phyloP scores from a whole-genome alignment of 2,888 invertebrate species.

The Agapetus fuscipes region DNA sequence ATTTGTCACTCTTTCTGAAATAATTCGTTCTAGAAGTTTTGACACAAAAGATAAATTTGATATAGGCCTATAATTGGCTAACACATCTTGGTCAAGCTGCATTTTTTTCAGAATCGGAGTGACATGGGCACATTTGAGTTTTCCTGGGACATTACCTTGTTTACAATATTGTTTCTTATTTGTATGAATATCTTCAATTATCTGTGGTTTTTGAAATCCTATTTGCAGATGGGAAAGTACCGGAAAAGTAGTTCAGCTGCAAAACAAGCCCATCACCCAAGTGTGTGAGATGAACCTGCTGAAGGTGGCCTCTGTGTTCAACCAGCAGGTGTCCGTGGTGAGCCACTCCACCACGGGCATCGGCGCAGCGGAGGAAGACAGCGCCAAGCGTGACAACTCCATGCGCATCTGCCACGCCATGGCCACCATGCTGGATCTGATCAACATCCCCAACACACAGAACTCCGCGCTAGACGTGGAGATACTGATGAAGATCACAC shows the following conservation, averaged over 20 bases:
- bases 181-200: no score
- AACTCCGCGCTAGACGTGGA: conserved; percentile 54
- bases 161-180: no score
- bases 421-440: conserved; percentile 52
- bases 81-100: no score
- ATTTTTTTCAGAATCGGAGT: no score
- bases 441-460: conserved; percentile 51
- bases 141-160: no score
- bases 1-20: no score
- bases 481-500: conserved; percentile 57
- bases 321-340: conserved; percentile 28
- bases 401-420: conserved; percentile 38
- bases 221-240: conserved; percentile 55
- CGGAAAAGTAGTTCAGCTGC: conserved; percentile 31
- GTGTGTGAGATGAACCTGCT: conserved; percentile 33
- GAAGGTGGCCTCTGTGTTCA: conserved; percentile 28
- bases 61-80: no score
- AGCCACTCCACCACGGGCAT: conserved; percentile 13
- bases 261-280: conserved; percentile 31
- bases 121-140: no score
- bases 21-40: no score
- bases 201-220: no score
- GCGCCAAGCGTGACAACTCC: conserved; percentile 10
- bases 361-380: conserved; percentile 8
- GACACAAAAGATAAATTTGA: no score